Conservation (phyloP, 37 sponge, comb jelly and placozoan species). For the Mnemiopsis leidyi region DNA sequence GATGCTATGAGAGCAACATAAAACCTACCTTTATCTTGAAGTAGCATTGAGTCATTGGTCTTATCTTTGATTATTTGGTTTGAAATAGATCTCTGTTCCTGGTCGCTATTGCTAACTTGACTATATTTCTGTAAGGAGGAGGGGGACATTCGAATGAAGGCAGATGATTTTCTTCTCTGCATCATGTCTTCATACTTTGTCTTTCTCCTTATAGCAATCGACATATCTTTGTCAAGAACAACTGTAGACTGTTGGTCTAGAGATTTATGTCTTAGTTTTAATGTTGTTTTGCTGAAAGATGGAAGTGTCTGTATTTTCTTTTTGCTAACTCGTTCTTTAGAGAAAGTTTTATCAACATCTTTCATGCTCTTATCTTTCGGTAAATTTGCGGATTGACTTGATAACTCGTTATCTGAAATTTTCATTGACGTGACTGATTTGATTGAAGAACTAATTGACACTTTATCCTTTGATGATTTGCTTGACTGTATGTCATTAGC, state of each 20-base stretch:
- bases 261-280: not conserved
- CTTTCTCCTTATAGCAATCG: not conserved
- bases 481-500: not conserved
- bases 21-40: slow-evolving; percentile 2
- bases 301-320: not conserved
- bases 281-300: not conserved
- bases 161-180: not conserved
- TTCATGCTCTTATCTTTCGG: not conserved
- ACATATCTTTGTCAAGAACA: slow-evolving; percentile 17
- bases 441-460: not conserved
- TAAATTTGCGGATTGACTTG: not conserved
- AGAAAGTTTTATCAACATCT: not conserved
- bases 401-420: not conserved
- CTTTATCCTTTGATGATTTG: not conserved
- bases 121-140: not conserved
- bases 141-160: not conserved
- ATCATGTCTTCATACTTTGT: not conserved
- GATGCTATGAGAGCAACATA: slow-evolving; percentile 36
- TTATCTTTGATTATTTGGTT: slow-evolving; percentile 51
- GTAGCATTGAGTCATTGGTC: slow-evolving; percentile 11
- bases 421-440: not conserved
- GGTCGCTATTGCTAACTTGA: not conserved
- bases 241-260: not conserved
- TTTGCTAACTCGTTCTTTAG: not conserved
- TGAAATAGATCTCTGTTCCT: not conserved